Base-by-base conservation (phyloP, 2,113 vertebrate genomes). In the Dermatemys mawii region DNA sequence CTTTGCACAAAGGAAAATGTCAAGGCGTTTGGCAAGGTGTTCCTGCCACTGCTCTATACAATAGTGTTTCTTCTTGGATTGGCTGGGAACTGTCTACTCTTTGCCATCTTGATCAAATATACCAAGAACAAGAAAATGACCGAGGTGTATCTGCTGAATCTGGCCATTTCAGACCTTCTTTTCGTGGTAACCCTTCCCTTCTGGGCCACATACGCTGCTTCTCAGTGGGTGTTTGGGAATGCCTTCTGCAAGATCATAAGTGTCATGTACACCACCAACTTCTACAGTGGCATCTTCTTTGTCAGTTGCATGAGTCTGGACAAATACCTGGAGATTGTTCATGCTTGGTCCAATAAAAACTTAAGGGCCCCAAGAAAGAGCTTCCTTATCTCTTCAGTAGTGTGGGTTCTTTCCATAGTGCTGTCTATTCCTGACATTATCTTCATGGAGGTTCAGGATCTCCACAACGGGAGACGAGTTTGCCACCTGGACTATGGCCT, bases 281-380 rank as follows among this genome's bases (percentile, higher is more conserved):
- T 98, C 88, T 98, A 98, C 94, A 98, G 98, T 6, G 98, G 98
- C 32, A 90, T 98, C 89, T 98, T 98, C 90, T 98, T 98, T 48
- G 96, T 98, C 32, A 97, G 98, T 38, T 98, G 97, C 84, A 97
- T 98, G 98, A 98, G 97, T 54, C 95, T 98, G 96, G 97, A 98
- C 85, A 97, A 94, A 86, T 98, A 98, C 73, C 91, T 98, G 87
- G 96, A 96, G 88, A 89, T 97, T 1, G 96, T 97, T 32, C 94
- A 96, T 0, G 81, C 90, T 44, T 91, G 55, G 46, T 95, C 93
- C 54, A 55, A 91, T 82, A 92, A 10, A 41, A 91, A 94, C 32
- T 90, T 92, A 27, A 27, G 27, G 0, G 88, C 91, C 7, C 22
- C 8, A 49, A 91, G 51, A 83, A 97, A 81, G 46, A 96, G 92